Base-by-base conservation (phyloP, 2,113 vertebrate species). In the Dipodomys spectabilis region DNA sequence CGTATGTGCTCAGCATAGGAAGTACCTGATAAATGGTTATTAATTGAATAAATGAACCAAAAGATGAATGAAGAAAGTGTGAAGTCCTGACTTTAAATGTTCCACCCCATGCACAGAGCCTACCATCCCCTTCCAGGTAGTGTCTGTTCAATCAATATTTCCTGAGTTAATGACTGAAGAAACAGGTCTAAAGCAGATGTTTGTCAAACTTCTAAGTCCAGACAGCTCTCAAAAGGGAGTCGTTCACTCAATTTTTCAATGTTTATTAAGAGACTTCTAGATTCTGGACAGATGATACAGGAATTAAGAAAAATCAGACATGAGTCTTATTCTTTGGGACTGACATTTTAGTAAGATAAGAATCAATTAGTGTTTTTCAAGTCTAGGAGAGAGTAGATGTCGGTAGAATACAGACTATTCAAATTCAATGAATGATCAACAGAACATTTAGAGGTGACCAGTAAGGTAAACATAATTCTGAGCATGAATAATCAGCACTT, bases 331-430 rank as follows among this genome's bases (percentile, higher is more conserved):
- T 87, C 62, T 79, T 83, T 49, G 39, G 18, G 57, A 5, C 19
- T 93, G 82, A 82, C 3, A 6, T 84, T 84, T 86, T 45, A 27
- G 82, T 73, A 91, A 67, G 32, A 89, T 81, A 35, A 85, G 13
- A 94, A 57, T 9, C n/a, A 16, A 78, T 64, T 60, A 23, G 3
- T 64, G 15, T 64, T 89, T 93, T 84, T 79, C 18, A 64, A 67
- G 30, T 67, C 79, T 72, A 79, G n/a, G 44, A 72, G 73, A 28
- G 28, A 75, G 27, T 28, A 90, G 30, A 60, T 25, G 23, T 32
- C 81, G 25, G 39, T 30, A 88, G 62, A 86, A 20, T 23, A 77
- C 91, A 83, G 60, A 65, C 65, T 73, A 39, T 44, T 73, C 45
- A 45, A 77, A 7, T 23, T 86, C 81, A 44, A 71, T 19, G 25